phyloP scores from a whole-genome alignment of 2,888 invertebrate genomes.

The Aporophyla nigra region DNA sequence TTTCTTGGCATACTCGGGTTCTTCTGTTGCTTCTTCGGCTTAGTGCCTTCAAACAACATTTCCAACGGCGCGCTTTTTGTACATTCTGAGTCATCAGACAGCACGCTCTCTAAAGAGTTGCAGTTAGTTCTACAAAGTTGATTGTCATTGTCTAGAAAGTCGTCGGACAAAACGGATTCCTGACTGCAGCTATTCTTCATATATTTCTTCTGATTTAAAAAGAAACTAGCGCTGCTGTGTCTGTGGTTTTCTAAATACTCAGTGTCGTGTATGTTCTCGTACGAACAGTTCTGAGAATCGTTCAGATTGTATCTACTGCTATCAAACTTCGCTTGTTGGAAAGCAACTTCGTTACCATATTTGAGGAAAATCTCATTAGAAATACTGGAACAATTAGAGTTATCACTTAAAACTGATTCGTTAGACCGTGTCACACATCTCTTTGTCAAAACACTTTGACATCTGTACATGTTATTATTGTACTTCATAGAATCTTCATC shows the following conservation, averaged over 20 bases:
- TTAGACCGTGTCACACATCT: constrained; percentile 92
- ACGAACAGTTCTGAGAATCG: constrained; percentile 88
- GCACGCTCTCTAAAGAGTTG: constrained; percentile 95
- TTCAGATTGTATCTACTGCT: constrained; percentile 86
- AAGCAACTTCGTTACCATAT: constrained; percentile 88
- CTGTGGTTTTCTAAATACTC: constrained; percentile 90
- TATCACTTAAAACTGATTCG: constrained; percentile 88
- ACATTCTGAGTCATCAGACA: constrained; percentile 95
- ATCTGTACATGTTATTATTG: constrained; percentile 84
- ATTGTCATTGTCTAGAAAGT: constrained; percentile 90
- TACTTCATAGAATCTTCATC: constrained; percentile 88
- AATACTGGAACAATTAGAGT: constrained; percentile 88
- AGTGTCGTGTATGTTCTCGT: constrained; percentile 85
- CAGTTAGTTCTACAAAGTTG: constrained; percentile 93
- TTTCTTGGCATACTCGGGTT: constrained; percentile 81
- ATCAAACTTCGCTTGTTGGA: constrained; percentile 87
- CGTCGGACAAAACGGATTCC: constrained; percentile 95
- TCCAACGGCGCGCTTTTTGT: constrained; percentile 95
- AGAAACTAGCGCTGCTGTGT: constrained; percentile 95
- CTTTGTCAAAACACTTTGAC: constrained; percentile 88
- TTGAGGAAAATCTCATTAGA: constrained; percentile 89
- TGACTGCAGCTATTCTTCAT: constrained; percentile 93
- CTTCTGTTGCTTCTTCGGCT: constrained; percentile 83
- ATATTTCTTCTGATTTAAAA: constrained; percentile 93
- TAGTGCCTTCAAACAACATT: constrained; percentile 92